These are phyloP conservation scores for Kradibia gibbosae DNA, from an alignment of 1,140 invertebrate species.

Conservation along the genomic window DNA sequence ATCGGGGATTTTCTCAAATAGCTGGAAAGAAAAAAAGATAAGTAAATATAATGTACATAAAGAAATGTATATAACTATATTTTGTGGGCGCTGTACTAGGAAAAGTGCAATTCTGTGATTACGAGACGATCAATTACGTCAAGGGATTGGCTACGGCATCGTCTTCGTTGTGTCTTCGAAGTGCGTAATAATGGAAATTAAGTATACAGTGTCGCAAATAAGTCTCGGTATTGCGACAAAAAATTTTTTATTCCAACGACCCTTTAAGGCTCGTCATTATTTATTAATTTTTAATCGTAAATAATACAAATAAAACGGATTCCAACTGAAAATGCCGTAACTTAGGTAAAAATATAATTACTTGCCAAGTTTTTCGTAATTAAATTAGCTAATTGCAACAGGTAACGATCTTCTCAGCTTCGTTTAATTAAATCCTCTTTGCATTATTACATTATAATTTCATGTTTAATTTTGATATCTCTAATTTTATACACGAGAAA, in stretches of 20 bases:
- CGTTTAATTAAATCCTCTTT: background rate
- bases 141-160: constrained; percentile 18
- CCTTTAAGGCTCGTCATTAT: background rate
- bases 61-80: constrained; percentile 38
- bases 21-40: constrained; percentile 14
- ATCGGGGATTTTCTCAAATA: constrained; percentile 1
- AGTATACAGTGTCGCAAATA: background rate
- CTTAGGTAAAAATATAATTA: background rate
- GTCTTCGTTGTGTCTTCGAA: constrained; percentile 1
- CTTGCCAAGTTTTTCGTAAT: background rate
- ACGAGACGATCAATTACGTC: constrained; percentile 16
- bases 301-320: background rate
- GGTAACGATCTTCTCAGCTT: background rate
- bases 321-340: background rate
- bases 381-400: no score
- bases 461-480: background rate
- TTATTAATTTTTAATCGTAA: constrained; percentile 12
- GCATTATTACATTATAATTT: background rate
- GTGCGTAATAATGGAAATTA: background rate
- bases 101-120: constrained; percentile 43
- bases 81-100: constrained; percentile 33
- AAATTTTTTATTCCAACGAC: constrained; percentile 24
- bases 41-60: constrained; percentile 23
- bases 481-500: background rate
- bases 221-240: background rate